These are phyloP conservation scores for Cottus gobio DNA, from an alignment of 2,113 vertebrate genomes.

Conservation along the genomic window DNA sequence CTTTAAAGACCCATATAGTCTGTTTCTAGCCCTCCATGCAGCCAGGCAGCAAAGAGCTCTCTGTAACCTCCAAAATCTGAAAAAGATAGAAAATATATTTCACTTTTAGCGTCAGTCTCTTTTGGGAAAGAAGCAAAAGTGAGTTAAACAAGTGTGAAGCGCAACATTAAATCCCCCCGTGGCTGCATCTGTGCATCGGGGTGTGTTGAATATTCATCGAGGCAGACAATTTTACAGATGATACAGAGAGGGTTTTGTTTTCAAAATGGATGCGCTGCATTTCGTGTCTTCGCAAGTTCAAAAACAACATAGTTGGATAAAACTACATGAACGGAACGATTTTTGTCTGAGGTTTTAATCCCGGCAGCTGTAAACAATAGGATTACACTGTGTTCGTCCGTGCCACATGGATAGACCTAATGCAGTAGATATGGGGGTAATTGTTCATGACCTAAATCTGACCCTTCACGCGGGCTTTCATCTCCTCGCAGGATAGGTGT, in stretches of 20 bases:
- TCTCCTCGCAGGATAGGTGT: conserved; percentile 25
- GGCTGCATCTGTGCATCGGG: conserved; percentile 24
- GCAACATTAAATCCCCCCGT: conserved; percentile 11
- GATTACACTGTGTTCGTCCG: conserved; percentile 40
- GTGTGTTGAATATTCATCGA: conserved; percentile 57
- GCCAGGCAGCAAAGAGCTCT: not conserved
- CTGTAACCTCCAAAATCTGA: conserved; percentile 10
- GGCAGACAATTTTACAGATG: conserved; percentile 38
- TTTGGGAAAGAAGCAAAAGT: not conserved
- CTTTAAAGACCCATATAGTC: not conserved
- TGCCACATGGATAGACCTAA: conserved; percentile 25
- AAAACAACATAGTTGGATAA: not conserved
- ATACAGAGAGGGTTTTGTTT: conserved; percentile 31
- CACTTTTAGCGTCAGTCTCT: conserved; percentile 2
- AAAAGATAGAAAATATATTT: not conserved
- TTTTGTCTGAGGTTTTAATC: not conserved
- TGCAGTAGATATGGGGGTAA: conserved; percentile 30
- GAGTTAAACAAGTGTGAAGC: conserved; percentile 32
- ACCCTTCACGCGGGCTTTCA: conserved; percentile 26
- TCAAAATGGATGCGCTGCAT: not conserved
- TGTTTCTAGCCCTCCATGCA: conserved; percentile 3
- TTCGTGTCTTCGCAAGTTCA: conserved; percentile 15
- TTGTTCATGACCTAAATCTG: conserved; percentile 65
- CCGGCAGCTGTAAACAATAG: conserved; percentile 49
- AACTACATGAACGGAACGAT: not conserved